These are phyloP conservation scores for Holothuria scabra DNA, from an alignment of 53 echinoderm and acorn worm species.

Conservation along the genomic window DNA sequence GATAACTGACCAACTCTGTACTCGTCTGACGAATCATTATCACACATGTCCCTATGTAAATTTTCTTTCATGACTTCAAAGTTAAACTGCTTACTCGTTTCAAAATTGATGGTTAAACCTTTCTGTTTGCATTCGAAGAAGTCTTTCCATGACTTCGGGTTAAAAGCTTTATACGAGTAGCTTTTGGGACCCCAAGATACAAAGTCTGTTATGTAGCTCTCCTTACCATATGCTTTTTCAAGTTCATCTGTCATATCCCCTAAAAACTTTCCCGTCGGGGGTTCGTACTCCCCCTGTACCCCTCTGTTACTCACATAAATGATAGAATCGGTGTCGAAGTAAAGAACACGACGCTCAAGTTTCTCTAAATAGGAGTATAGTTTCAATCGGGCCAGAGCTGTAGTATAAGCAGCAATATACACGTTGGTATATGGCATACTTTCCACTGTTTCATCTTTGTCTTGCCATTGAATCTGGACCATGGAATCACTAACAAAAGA, in stretches of 20 bases:
- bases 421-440: constrained; percentile 6
- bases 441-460: constrained; percentile 1
- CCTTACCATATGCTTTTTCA: constrained; percentile 46
- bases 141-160: neutral
- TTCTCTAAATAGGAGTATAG: constrained; percentile 50
- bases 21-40: neutral
- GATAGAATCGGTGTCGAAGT: constrained; percentile 49
- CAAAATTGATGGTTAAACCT: constrained; percentile 50
- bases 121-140: constrained; percentile 36
- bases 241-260: constrained; percentile 69
- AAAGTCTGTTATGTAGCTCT: constrained; percentile 54
- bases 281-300: constrained; percentile 1
- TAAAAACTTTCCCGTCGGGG: constrained; percentile 46
- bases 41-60: neutral
- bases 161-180: constrained; percentile 50
- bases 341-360: constrained; percentile 43
- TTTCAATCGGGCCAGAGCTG: constrained; percentile 49
- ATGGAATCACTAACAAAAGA: neutral
- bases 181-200: constrained; percentile 53
- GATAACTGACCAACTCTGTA: neutral
- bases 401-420: constrained; percentile 46
- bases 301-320: constrained; percentile 41
- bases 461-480: neutral
- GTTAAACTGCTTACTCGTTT: constrained; percentile 7
- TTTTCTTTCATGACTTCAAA: constrained; percentile 27